A percentile compares a stretch with the other conserved stretches of the same genome.
Conservation (phyloP, 1,140 invertebrate genomes). For the Atta cephalotes region DNA sequence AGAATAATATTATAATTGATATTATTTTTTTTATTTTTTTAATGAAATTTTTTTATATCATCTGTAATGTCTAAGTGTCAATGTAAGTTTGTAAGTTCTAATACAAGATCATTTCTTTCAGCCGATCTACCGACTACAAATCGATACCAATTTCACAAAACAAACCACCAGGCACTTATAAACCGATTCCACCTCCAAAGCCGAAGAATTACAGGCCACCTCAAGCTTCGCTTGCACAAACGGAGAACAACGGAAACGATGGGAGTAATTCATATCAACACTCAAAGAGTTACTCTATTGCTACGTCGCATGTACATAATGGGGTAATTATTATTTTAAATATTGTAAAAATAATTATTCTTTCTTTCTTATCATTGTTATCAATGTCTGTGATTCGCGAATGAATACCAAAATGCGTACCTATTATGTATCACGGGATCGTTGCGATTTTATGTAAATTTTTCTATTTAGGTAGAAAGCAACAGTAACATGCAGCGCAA, state of each 20-base stretch:
- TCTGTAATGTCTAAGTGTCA: no score
- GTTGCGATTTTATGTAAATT: neutral
- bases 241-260: slow-evolving; percentile 80
- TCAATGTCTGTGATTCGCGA: neutral
- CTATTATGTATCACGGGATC: neutral
- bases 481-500: slow-evolving; percentile 80
- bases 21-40: neutral
- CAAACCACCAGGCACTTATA: slow-evolving; percentile 89
- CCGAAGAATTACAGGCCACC: slow-evolving; percentile 96
- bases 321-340: slow-evolving; percentile 81
- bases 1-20: neutral
- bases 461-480: slow-evolving; percentile 79
- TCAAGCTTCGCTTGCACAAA: slow-evolving; percentile 80
- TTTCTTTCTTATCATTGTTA: neutral
- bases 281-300: slow-evolving; percentile 85
- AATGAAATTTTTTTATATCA: no score
- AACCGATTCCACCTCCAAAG: slow-evolving; percentile 96
- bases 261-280: slow-evolving; percentile 84
- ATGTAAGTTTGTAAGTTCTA: no score
- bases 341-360: neutral
- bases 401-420: neutral
- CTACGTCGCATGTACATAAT: slow-evolving; percentile 85
- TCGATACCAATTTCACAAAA: slow-evolving; percentile 82
- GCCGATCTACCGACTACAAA: slow-evolving; percentile 84
- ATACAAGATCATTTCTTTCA: slow-evolving; percentile 72